Base-by-base conservation (phyloP, 2,113 vertebrate species). In the Pomatorhinus ruficollis region DNA sequence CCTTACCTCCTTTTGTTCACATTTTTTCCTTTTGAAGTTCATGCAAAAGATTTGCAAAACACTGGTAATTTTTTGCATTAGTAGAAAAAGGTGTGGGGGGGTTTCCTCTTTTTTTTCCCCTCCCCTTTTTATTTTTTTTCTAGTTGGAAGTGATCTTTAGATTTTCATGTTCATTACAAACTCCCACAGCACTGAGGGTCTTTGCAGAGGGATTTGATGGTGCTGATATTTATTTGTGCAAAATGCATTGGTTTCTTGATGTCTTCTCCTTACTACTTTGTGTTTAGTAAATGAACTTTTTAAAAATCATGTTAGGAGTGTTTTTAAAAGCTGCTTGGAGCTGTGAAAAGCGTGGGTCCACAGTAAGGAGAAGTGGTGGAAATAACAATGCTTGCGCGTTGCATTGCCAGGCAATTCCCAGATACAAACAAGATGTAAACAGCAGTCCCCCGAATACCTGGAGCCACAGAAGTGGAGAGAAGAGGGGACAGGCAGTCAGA, bases 21-120 rank as follows among this genome's bases (percentile, higher is more conserved):
- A 11, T 11, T 20, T 68, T 83, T 86, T 77, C n/a, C 24, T 37
- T 57, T 19, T 4, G 9, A 80, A 80, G 13, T 40, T 80, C 35
- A 30, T 19, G 37, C 50, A 27, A 37, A 37, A 60, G 15, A 27
- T 90, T 88, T 69, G 53, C 17, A 70, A 79, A 79, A 39, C 28
- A 40, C 6, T 14, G 9, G 19, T 44, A 60, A 42, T 59, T 56
- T 83, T 68, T 65, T 47, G 8, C 42, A 27, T 42, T 40, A 12
- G 33, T 24, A 86, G 44, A 19, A 93, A 72, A 68, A 50, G 8
- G 15, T 65, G n/a, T n/a, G n/a, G n/a, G 19, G 2, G 3, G 0
- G 1, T 7, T 33, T 2, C 1, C 7, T 13, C 15, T 24, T 35
- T 44, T 39, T 70, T 40, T 4, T 28, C 28, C 7, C 7, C 37